A percentile compares a stretch with the other conserved stretches of the same genome.
These are phyloP conservation scores for Carduelis carduelis DNA, from an alignment of 2,797 vertebrate species.

Conservation along the genomic window DNA sequence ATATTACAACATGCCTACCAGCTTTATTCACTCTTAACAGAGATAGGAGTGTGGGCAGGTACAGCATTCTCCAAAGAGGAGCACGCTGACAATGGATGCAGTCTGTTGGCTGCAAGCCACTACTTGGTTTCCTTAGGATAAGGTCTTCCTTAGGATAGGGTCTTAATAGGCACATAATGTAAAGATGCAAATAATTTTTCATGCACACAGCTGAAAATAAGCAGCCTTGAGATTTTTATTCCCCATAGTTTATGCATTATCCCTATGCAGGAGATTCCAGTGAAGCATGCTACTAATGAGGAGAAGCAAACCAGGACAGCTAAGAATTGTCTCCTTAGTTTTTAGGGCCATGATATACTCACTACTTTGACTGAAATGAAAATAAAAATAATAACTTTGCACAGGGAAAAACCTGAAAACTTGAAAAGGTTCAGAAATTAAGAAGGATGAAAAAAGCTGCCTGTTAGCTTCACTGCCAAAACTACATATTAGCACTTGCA, in stretches of 20 bases:
- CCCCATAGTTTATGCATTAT: background rate
- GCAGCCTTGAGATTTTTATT: slow-evolving; percentile 34
- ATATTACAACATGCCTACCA: slow-evolving; percentile 47
- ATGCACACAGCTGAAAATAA: background rate
- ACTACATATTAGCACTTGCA: background rate
- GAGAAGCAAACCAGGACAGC: background rate
- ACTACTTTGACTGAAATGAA: background rate
- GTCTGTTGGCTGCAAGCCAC: slow-evolving; percentile 11
- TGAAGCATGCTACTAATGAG: background rate
- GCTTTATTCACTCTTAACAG: slow-evolving; percentile 11
- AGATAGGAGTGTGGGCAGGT: slow-evolving; percentile 12
- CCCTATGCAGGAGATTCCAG: background rate
- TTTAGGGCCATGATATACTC: background rate
- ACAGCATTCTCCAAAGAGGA: background rate
- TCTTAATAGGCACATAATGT: background rate
- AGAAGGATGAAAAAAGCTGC: background rate
- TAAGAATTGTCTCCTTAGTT: background rate
- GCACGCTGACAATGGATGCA: background rate
- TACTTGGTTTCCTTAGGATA: slow-evolving; percentile 25
- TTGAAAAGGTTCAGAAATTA: background rate
- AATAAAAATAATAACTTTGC: background rate
- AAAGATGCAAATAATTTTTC: background rate
- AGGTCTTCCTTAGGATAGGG: slow-evolving; percentile 18
- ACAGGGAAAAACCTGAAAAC: background rate
- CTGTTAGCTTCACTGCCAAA: background rate